These are phyloP conservation scores for Andricus curvator DNA, from an alignment of 2,888 invertebrate genomes.

Conservation along the genomic window DNA sequence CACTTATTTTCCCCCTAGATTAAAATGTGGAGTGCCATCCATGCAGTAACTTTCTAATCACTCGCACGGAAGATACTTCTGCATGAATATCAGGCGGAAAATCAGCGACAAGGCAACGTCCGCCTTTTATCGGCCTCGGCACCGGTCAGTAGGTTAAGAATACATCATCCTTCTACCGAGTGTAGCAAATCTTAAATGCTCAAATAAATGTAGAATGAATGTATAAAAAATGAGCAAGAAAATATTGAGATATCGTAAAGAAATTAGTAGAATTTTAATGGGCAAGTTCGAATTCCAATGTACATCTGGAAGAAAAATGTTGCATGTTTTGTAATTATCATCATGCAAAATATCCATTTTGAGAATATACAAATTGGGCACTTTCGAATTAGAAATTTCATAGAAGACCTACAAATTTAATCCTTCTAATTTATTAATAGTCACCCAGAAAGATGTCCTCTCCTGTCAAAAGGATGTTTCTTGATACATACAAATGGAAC, in stretches of 20 bases:
- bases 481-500: no score
- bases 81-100: slow-evolving; percentile 29
- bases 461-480: no score
- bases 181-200: neutral
- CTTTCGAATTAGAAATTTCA: no score
- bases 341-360: no score
- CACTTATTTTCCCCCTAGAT: slow-evolving; percentile 45
- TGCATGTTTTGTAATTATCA: no score
- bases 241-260: neutral
- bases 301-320: no score
- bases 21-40: slow-evolving; percentile 53
- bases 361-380: no score
- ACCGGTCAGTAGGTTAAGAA: slow-evolving; percentile 75
- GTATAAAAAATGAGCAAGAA: neutral
- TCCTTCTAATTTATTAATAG: no score
- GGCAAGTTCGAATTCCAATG: no score
- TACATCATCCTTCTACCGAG: slow-evolving; percentile 6
- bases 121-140: slow-evolving; percentile 61
- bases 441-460: no score
- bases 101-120: slow-evolving; percentile 22
- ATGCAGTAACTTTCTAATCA: slow-evolving; percentile 31
- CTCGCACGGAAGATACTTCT: slow-evolving; percentile 3
- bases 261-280: neutral
- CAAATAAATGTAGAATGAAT: neutral
- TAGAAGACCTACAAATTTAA: no score